Percentiles rank a stretch among this genome's conserved stretches.
Evolutionary conservation across 2,888 invertebrate species (phyloP).

Genomic region (Rotaria magnacalcarata): DNA sequence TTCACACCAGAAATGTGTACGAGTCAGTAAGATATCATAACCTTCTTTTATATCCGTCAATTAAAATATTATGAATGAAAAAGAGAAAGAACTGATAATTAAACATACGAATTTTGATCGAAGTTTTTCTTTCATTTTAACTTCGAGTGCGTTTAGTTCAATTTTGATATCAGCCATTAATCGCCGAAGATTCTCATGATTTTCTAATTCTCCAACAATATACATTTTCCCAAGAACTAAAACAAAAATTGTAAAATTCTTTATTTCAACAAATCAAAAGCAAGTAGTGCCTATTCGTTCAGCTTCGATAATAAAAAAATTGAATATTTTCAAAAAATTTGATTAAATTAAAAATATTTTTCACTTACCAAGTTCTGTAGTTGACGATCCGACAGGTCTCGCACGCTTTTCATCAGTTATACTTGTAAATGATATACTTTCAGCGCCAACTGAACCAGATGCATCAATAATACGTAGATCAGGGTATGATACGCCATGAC

Average conservation of each 20-base stretch:
- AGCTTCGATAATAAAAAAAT: neutral
- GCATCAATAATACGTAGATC: slow-evolving; percentile 24
- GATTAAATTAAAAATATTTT: neutral
- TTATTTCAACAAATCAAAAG: neutral
- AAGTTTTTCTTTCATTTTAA: slow-evolving; percentile 1
- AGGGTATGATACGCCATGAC: slow-evolving; percentile 28
- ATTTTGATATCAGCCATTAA: neutral
- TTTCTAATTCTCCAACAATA: slow-evolving; percentile 11
- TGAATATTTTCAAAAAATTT: too few relatives aligned
- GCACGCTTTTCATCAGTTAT: slow-evolving; percentile 12
- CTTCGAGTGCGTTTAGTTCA: slow-evolving; percentile 1
- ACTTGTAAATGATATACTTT: too few relatives aligned
- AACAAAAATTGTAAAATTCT: neutral
- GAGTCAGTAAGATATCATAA: too few relatives aligned
- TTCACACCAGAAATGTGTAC: too few relatives aligned
- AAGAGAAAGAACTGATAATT: neutral
- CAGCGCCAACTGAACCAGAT: neutral
- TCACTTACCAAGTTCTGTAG: neutral
- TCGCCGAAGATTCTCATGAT: slow-evolving; percentile 1
- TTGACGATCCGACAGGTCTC: slow-evolving; percentile 4
- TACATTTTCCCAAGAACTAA: neutral
- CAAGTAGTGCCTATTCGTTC: neutral
- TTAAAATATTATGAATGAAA: neutral
- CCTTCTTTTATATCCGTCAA: too few relatives aligned
- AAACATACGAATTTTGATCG: neutral